Evolutionary conservation across 2,888 invertebrate genomes (phyloP).

Genomic region (Diadromus collaris): DNA sequence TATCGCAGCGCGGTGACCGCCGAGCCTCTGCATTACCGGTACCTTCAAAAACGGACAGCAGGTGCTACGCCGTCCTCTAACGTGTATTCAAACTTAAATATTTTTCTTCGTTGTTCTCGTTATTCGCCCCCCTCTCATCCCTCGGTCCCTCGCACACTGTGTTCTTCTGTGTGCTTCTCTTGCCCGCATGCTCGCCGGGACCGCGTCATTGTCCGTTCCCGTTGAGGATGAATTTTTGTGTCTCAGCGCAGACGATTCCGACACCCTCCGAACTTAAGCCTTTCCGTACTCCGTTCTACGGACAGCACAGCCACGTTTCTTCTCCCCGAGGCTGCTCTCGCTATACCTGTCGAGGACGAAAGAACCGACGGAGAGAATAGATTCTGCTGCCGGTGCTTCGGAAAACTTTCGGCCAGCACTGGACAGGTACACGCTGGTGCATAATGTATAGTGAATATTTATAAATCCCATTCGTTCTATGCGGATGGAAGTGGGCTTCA

Average conservation of each 20-base stretch:
- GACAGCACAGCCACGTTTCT: conserved; percentile 13
- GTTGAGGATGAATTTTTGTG: conserved; percentile 71
- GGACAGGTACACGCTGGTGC: conserved; percentile 33
- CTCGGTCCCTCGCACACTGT: conserved; percentile 54
- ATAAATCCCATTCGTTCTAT: neutral
- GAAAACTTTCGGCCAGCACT: conserved; percentile 34
- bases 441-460: conserved; percentile 4
- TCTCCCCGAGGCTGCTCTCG: conserved; percentile 29
- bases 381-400: conserved; percentile 54
- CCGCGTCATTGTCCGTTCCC: conserved; percentile 66
- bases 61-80: conserved; percentile 68
- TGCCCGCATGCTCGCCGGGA: conserved; percentile 12
- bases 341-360: conserved; percentile 53
- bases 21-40: neutral
- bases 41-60: conserved; percentile 64
- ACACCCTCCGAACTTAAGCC: conserved; percentile 71
- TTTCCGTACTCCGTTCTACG: conserved; percentile 66
- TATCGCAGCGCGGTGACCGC: neutral
- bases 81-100: conserved; percentile 74
- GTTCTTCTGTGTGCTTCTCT: conserved; percentile 63
- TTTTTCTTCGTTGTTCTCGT: conserved; percentile 67
- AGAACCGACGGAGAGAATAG: conserved; percentile 27
- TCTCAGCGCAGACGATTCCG: conserved; percentile 61
- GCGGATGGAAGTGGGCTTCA: neutral
- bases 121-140: conserved; percentile 10